A percentile compares a stretch with the other conserved stretches of the same genome.
phyloP scores from a whole-genome alignment of 1,140 invertebrate genomes.

The Homarus americanus region DNA sequence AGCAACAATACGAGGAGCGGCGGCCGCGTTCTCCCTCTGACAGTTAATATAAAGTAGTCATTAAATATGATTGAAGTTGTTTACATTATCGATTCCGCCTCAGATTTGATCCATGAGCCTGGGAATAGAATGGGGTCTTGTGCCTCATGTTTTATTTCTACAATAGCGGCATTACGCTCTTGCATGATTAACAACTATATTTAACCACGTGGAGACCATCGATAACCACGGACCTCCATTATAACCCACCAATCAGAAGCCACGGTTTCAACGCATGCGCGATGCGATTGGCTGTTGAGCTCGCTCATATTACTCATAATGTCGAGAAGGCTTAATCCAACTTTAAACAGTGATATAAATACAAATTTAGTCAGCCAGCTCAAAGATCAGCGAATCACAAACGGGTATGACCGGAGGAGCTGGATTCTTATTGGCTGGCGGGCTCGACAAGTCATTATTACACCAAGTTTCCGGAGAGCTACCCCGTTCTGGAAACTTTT shows the following conservation, averaged over 20 bases:
- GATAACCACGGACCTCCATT: slow-evolving; percentile 45
- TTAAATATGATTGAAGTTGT: slow-evolving; percentile 62
- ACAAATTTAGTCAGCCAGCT: slow-evolving; percentile 50
- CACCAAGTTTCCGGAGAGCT: slow-evolving; percentile 28
- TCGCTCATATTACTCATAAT: slow-evolving; percentile 65
- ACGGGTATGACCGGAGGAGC: slow-evolving; percentile 16
- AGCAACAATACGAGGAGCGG: background rate
- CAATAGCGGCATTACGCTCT: slow-evolving; percentile 52
- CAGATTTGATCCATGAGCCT: slow-evolving; percentile 59
- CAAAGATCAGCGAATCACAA: slow-evolving; percentile 63
- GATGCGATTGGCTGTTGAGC: slow-evolving; percentile 50
- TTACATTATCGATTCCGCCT: slow-evolving; percentile 52
- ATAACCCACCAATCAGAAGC: slow-evolving; percentile 57
- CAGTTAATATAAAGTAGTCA: slow-evolving; percentile 66
- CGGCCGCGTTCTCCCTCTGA: slow-evolving; percentile 1
- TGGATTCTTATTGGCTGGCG: slow-evolving; percentile 46
- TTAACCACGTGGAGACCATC: slow-evolving; percentile 55
- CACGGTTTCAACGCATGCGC: slow-evolving; percentile 36
- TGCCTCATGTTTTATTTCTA: slow-evolving; percentile 58
- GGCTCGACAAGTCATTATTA: slow-evolving; percentile 60
- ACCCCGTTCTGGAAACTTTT: slow-evolving; percentile 53
- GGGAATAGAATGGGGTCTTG: slow-evolving; percentile 50
- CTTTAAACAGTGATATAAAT: slow-evolving; percentile 68
- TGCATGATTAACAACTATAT: slow-evolving; percentile 71
- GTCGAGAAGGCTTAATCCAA: slow-evolving; percentile 65